Conservation (phyloP, 2,797 vertebrate genomes). For the Pelochelys cantorii region DNA sequence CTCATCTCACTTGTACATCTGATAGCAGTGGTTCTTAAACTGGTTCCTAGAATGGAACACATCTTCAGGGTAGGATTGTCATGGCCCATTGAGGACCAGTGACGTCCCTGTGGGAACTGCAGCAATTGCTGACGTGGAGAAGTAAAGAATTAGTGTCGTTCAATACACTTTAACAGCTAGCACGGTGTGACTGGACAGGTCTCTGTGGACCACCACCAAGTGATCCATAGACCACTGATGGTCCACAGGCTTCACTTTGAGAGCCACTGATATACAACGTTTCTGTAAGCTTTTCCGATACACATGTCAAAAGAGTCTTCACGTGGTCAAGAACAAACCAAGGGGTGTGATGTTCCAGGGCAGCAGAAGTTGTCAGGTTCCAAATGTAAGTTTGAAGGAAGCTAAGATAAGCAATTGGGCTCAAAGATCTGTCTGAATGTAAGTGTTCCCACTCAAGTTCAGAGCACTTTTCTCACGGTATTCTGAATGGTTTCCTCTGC, state of each 20-base stretch:
- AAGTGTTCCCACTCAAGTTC: slow-evolving; percentile 64
- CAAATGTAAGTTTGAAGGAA: slow-evolving; percentile 56
- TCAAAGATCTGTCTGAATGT: slow-evolving; percentile 73
- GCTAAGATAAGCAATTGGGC: slow-evolving; percentile 64
- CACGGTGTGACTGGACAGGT: background rate
- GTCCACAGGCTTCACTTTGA: slow-evolving; percentile 28
- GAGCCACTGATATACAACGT: slow-evolving; percentile 14
- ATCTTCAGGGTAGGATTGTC: background rate
- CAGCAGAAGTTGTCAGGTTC: slow-evolving; percentile 61
- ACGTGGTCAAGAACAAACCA: slow-evolving; percentile 62
- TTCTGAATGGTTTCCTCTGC: slow-evolving; percentile 67
- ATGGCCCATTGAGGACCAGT: background rate
- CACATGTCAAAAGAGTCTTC: background rate
- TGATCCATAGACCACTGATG: background rate
- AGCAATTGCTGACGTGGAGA: background rate
- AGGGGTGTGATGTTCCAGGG: slow-evolving; percentile 72
- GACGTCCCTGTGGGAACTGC: background rate
- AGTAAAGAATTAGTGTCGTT: background rate
- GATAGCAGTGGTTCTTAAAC: slow-evolving; percentile 31
- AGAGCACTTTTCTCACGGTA: slow-evolving; percentile 52
- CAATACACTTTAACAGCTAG: background rate
- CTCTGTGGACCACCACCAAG: background rate
- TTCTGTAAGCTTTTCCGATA: background rate
- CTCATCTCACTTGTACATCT: slow-evolving; percentile 66
- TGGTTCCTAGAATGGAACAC: slow-evolving; percentile 25